Percentiles rank a stretch among this genome's conserved stretches.
phyloP scores from a whole-genome alignment of 1,140 invertebrate species.

The Pararge aegeria region DNA sequence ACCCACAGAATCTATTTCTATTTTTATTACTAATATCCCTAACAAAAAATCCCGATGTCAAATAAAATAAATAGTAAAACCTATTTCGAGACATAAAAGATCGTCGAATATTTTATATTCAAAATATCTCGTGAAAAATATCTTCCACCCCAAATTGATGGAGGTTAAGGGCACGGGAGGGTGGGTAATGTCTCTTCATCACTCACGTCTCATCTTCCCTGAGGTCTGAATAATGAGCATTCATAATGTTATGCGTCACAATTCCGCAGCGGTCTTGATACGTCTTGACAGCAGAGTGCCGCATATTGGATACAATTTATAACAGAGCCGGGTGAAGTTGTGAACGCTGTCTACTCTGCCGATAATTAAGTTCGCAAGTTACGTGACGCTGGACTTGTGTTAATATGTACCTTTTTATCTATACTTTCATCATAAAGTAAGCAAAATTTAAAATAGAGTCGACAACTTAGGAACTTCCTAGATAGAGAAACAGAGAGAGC shows the following conservation, averaged over 20 bases:
- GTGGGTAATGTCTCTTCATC: neutral
- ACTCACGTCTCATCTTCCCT: neutral
- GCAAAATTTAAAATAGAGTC: no score
- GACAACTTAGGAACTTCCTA: no score
- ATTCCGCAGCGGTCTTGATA: neutral
- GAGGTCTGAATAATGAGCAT: conserved; percentile 8
- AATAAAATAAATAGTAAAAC: conserved; percentile 2
- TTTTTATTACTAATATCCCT: no score
- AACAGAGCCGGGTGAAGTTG: no score
- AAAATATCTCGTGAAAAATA: conserved; percentile 15
- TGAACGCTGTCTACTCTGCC: no score
- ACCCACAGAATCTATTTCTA: no score
- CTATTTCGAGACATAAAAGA: conserved; percentile 9
- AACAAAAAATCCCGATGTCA: neutral
- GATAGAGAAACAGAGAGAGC: no score
- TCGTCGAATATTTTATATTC: conserved; percentile 10
- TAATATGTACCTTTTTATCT: no score
- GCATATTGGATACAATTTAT: neutral
- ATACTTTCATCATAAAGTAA: no score
- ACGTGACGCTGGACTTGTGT: no score
- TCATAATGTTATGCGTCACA: conserved; percentile 1
- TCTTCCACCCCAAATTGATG: neutral
- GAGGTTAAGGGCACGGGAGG: neutral
- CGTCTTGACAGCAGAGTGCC: neutral
- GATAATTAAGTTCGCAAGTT: no score